Evolutionary conservation across 2,113 vertebrate genomes (phyloP), one percentile per base, ranked within the genome.

Genomic region (Laticauda colubrina): DNA sequence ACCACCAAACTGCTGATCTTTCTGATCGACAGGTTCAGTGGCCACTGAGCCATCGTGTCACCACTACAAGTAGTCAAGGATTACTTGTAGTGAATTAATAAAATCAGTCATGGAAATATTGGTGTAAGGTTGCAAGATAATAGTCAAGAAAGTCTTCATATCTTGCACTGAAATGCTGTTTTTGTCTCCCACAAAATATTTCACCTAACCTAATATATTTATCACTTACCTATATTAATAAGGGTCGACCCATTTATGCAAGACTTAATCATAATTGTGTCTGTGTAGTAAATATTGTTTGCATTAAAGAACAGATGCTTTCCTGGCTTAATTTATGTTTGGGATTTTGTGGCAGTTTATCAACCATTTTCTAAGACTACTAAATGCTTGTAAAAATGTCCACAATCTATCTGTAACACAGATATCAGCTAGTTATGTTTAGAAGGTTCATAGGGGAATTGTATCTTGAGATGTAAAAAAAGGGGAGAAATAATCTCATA

Each of bases 41-140:
- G 48, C 48, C 48, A 48, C 45, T 48, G 48, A 48, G 6, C 48
- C 48, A 48, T 6, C 48, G 1, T 48, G 48, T 48, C 48, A 48
- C 48, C 48, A 48, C 48, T 8, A 48, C 48, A 48, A 48, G 48
- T 8, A 48, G 2, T 57, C 21, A 23, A 57, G 21, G 20, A 57
- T 15, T 21, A 56, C 18, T 20, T 56, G 18, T 91, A 93, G 94
- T 15, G n/a, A 61, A 88, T 90, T 94, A 95, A 89, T 1, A 6
- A 89, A 92, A 95, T 91, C 89, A 94, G 92, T 94, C 94, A 95
- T 95, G 96, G 86, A 93, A 95, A 94, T 90, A 92, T 59, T 56
- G 93, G 55, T 88, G 53, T 43, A 43, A 92, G 4, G 91, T 69
- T 5, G 20, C 64, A 92, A 86, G 9, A 85, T 91, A 93, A 61